These are phyloP conservation scores for Leuciscus idus DNA, from an alignment of 2,113 vertebrate genomes.

Conservation along the genomic window DNA sequence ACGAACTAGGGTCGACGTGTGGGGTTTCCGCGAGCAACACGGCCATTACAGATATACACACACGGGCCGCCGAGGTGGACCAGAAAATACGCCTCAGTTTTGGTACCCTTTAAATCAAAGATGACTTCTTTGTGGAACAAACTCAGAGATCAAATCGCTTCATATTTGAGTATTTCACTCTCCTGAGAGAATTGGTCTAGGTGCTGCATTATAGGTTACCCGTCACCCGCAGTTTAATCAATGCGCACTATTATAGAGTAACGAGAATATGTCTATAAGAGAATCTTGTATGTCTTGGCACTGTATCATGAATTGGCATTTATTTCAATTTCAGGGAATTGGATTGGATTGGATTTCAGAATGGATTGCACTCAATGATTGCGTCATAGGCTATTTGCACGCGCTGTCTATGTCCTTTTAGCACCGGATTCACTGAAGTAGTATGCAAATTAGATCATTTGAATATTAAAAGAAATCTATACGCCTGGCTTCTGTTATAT, in stretches of 20 bases:
- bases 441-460: not conserved
- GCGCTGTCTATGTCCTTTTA: not conserved
- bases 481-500: not conserved
- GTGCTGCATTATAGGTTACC: constrained; percentile 1
- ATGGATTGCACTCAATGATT: not conserved
- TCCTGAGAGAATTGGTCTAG: constrained; percentile 10
- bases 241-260: not conserved
- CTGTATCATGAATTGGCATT: not conserved
- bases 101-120: constrained; percentile 36
- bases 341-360: not conserved
- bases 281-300: not conserved
- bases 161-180: not conserved
- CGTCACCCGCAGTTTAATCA: not conserved
- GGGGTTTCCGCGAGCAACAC: constrained; percentile 3
- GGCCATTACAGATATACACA: constrained; percentile 25
- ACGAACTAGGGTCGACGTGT: constrained; percentile 22
- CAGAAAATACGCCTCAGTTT: constrained; percentile 8
- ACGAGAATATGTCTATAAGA: not conserved
- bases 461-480: not conserved
- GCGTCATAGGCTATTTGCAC: not conserved
- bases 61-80: not conserved
- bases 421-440: not conserved
- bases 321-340: constrained; percentile 18
- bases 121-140: constrained; percentile 12
- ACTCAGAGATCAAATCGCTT: not conserved